Conservation (phyloP, 1,140 invertebrate species). For the Ectropis grisescens region DNA sequence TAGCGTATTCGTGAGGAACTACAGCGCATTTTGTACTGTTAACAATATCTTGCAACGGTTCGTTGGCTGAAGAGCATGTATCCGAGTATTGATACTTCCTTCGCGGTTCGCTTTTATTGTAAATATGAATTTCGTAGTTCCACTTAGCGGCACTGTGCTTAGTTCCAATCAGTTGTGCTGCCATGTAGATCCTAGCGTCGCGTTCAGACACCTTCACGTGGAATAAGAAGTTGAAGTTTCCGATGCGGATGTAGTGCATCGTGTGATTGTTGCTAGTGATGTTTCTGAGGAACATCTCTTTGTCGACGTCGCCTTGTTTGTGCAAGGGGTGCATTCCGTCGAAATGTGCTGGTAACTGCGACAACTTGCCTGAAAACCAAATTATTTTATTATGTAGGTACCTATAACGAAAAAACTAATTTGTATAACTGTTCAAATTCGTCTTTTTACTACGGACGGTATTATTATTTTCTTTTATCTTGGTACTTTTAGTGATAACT, state of each 20-base stretch:
- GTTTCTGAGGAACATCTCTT: constrained; percentile 8
- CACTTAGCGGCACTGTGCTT: constrained; percentile 29
- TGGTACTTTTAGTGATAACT: too few relatives aligned
- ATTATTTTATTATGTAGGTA: neutral
- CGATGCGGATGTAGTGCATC: constrained; percentile 19
- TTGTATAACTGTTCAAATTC: too few relatives aligned
- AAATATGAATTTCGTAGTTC: constrained; percentile 36
- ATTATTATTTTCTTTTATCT: too few relatives aligned
- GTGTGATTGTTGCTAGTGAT: constrained; percentile 5
- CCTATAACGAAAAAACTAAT: too few relatives aligned
- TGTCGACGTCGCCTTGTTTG: constrained; percentile 16
- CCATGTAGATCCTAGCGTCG: constrained; percentile 17
- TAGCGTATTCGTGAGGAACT: constrained; percentile 19
- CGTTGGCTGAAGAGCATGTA: constrained; percentile 12
- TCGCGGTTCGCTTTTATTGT: constrained; percentile 26
- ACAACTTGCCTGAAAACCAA: constrained; percentile 27
- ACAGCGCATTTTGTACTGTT: constrained; percentile 11
- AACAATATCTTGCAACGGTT: constrained; percentile 14
- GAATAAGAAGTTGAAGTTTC: constrained; percentile 28
- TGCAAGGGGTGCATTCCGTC: constrained; percentile 19
- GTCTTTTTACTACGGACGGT: too few relatives aligned
- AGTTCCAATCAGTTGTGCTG: constrained; percentile 26
- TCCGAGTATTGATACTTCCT: constrained; percentile 24
- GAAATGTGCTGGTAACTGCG: constrained; percentile 26
- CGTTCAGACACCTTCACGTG: constrained; percentile 20